Conservation (phyloP, 2,888 invertebrate species). For the Morinoia aosen region DNA sequence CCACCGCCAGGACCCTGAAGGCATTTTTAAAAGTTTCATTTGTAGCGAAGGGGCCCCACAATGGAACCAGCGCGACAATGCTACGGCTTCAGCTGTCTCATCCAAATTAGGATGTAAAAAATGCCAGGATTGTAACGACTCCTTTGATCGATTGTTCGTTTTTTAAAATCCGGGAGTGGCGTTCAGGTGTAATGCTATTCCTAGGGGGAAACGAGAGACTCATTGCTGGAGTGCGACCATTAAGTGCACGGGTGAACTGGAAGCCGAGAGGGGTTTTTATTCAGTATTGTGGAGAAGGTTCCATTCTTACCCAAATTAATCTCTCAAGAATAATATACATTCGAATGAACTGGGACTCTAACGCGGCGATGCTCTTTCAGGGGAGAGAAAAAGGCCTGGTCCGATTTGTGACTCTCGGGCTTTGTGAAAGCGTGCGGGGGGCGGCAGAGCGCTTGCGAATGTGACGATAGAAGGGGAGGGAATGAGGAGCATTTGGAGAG, state of each 20-base stretch:
- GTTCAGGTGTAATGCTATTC: neutral
- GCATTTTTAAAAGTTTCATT: conserved; percentile 18
- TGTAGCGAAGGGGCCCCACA: neutral
- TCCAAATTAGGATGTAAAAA: conserved; percentile 31
- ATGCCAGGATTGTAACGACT: conserved; percentile 1
- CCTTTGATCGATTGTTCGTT: neutral
- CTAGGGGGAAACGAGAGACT: neutral
- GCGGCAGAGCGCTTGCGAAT: neutral
- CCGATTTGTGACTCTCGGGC: neutral
- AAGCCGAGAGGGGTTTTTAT: conserved; percentile 26
- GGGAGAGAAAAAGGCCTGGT: neutral
- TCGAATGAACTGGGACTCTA: conserved; percentile 26
- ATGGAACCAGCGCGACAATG: neutral
- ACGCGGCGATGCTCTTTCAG: conserved; percentile 11
- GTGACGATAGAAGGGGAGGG: neutral
- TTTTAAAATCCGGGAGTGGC: neutral
- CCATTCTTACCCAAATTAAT: conserved; percentile 37
- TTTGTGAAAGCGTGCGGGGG: neutral
- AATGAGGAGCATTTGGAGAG: neutral
- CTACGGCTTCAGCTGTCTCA: conserved; percentile 33
- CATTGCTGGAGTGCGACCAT: neutral
- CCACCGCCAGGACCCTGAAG: neutral
- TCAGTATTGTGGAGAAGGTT: neutral
- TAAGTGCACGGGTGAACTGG: neutral
- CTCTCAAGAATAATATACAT: conserved; percentile 37